phyloP scores from a whole-genome alignment of 2,888 invertebrate species.

The Spialia ferax region DNA sequence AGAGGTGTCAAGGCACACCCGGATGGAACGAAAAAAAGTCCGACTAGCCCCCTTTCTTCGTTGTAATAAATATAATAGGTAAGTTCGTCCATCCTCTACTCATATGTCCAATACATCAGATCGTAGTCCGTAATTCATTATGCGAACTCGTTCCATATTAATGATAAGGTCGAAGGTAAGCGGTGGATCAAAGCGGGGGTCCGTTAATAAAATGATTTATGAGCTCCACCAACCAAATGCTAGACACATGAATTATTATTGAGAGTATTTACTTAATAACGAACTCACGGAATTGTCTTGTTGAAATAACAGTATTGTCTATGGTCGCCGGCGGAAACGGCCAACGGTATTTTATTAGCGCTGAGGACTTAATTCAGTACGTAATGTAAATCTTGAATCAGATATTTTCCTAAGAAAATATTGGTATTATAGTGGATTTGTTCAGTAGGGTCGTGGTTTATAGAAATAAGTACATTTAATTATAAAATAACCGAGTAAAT shows the following conservation, averaged over 20 bases:
- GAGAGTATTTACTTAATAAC: constrained; percentile 56
- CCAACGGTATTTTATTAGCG: constrained; percentile 28
- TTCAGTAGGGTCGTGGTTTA: too few species aligned
- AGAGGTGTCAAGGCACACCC: too few species aligned
- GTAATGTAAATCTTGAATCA: neutral
- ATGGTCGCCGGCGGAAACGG: constrained; percentile 26
- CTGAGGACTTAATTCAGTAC: constrained; percentile 7
- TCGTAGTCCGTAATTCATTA: constrained; percentile 66
- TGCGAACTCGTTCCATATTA: constrained; percentile 62
- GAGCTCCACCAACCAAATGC: constrained; percentile 41
- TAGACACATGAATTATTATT: constrained; percentile 57
- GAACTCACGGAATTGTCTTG: constrained; percentile 52
- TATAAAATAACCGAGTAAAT: too few species aligned
- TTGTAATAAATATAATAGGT: too few species aligned
- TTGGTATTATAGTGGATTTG: neutral
- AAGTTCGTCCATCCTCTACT: too few species aligned
- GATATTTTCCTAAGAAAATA: neutral
- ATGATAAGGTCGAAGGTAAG: constrained; percentile 81
- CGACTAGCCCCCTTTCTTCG: too few species aligned
- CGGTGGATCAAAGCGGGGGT: constrained; percentile 74
- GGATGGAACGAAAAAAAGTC: too few species aligned
- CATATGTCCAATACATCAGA: constrained; percentile 27
- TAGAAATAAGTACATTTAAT: too few species aligned
- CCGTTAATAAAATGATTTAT: constrained; percentile 54
- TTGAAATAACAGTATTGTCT: constrained; percentile 27